These are phyloP conservation scores for Mandrillus leucophaeus DNA, from an alignment of 2,113 vertebrate species.

Conservation along the genomic window DNA sequence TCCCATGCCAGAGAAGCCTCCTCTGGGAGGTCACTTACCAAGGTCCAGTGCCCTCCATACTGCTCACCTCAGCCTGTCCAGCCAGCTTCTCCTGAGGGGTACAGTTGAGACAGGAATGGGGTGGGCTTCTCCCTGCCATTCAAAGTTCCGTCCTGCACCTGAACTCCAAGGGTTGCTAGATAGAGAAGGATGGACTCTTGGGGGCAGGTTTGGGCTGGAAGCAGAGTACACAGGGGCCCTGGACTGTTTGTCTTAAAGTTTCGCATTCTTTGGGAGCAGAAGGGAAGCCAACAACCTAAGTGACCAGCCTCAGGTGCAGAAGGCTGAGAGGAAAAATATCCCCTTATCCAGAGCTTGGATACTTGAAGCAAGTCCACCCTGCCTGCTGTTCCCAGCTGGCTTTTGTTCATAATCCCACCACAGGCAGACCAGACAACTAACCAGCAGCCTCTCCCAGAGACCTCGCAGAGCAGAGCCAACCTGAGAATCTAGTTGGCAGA, in stretches of 20 bases:
- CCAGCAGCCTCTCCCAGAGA: not conserved
- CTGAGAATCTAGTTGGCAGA: not conserved
- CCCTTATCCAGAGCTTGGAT: conserved; percentile 57
- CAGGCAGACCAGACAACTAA: not conserved
- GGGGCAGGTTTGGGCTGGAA: not conserved
- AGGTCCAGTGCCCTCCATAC: not conserved
- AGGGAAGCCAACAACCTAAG: not conserved
- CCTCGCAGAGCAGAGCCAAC: not conserved
- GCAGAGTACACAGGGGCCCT: not conserved
- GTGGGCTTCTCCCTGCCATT: not conserved
- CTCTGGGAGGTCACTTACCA: not conserved
- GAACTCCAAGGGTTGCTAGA: not conserved
- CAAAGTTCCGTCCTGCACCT: not conserved
- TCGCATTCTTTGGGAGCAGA: not conserved
- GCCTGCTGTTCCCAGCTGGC: conserved; percentile 46
- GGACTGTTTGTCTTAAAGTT: not conserved
- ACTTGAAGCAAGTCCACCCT: conserved; percentile 63
- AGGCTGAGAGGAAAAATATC: conserved; percentile 63
- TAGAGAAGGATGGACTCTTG: not conserved
- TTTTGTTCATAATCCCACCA: conserved; percentile 54
- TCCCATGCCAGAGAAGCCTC: not conserved
- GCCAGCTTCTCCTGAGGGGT: not conserved
- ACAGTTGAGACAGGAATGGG: not conserved
- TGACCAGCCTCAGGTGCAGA: not conserved
- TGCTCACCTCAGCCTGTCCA: not conserved